These are phyloP conservation scores for Calypte anna DNA, from an alignment of 2,113 vertebrate species.

Conservation along the genomic window DNA sequence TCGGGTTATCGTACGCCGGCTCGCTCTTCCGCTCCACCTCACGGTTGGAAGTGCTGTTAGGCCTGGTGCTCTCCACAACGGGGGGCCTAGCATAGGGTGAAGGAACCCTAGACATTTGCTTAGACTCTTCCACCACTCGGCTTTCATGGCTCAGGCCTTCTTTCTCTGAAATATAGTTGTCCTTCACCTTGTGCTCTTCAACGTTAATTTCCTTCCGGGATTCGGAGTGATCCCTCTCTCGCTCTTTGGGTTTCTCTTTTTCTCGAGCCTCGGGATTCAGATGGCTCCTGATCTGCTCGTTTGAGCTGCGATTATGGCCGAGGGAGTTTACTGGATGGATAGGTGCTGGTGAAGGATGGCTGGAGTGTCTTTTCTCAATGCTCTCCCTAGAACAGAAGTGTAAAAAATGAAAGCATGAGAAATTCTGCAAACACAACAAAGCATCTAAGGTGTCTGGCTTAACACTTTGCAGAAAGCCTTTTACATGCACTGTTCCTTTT, in stretches of 20 bases:
- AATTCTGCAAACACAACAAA: conserved; percentile 1
- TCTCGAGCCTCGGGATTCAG: conserved; percentile 83
- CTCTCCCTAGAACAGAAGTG: conserved; percentile 82
- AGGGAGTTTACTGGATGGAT: conserved; percentile 83
- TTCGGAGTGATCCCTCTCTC: conserved; percentile 85
- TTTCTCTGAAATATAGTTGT: conserved; percentile 87
- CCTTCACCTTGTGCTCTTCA: conserved; percentile 94
- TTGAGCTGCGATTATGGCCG: conserved; percentile 84
- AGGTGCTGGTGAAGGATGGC: conserved; percentile 90
- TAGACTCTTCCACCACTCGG: conserved; percentile 84
- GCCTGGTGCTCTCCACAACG: conserved; percentile 72
- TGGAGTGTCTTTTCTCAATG: conserved; percentile 90
- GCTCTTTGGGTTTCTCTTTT: conserved; percentile 90
- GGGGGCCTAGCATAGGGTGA: conserved; percentile 87
- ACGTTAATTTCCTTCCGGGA: conserved; percentile 86
- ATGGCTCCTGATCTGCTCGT: conserved; percentile 85
- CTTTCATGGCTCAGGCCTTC: conserved; percentile 85
- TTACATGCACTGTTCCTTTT: background rate
- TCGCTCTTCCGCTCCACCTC: conserved; percentile 90
- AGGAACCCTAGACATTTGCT: conserved; percentile 83
- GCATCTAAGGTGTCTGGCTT: background rate
- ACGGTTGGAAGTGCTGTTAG: conserved; percentile 84
- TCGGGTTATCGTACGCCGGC: conserved; percentile 84
- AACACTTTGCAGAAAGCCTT: background rate
- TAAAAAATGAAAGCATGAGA: conserved; percentile 25